Conservation (phyloP, 2,888 invertebrate species). For the Hydropsyche betteni region DNA sequence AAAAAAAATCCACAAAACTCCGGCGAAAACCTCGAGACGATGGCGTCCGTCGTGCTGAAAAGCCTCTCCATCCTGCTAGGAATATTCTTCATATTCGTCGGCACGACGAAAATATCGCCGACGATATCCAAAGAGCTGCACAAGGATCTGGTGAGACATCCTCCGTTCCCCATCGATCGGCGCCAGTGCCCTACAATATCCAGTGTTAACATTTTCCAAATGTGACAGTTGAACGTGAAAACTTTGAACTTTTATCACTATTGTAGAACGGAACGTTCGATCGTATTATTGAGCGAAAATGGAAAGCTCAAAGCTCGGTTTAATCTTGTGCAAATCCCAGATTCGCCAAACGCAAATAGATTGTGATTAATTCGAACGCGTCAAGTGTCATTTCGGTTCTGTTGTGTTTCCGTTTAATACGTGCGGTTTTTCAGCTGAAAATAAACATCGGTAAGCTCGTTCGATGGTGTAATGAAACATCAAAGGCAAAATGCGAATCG, state of each 20-base stretch:
- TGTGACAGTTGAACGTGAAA: background rate
- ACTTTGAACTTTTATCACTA: background rate
- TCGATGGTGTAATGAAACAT: too few species aligned
- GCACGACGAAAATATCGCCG: conserved; percentile 90
- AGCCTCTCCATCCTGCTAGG: conserved; percentile 92
- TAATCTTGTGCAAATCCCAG: conserved; percentile 16
- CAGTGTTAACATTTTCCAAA: too few species aligned
- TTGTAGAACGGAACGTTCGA: background rate
- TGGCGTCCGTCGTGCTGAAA: conserved; percentile 84
- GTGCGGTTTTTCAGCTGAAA: too few species aligned
- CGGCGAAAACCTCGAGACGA: conserved; percentile 52
- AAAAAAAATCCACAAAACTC: too few species aligned
- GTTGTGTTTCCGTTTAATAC: too few species aligned
- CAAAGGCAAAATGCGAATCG: too few species aligned
- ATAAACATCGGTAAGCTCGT: too few species aligned
- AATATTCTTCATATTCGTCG: conserved; percentile 94
- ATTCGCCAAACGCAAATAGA: conserved; percentile 23
- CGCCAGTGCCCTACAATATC: too few species aligned
- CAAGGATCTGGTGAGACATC: conserved; percentile 87
- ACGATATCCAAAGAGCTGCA: conserved; percentile 93
- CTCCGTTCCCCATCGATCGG: too few species aligned
- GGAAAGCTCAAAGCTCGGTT: background rate
- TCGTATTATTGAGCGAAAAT: background rate
- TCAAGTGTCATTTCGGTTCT: background rate
- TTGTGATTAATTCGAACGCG: conserved; percentile 13